phyloP scores from a whole-genome alignment of 2,797 vertebrate genomes.

The Knipowitschia caucasica region DNA sequence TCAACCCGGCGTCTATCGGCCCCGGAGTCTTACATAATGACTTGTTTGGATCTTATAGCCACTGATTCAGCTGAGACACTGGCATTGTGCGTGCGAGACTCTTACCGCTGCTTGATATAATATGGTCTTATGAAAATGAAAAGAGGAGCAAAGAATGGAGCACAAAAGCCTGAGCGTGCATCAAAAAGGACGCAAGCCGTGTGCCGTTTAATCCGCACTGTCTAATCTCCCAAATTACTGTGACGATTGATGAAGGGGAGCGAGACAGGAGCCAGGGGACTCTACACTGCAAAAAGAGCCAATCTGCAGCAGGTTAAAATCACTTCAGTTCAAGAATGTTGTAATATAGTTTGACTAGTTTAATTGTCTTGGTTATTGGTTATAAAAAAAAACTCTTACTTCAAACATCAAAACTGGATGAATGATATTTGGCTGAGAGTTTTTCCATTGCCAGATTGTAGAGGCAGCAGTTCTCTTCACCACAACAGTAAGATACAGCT shows the following conservation, averaged over 20 bases:
- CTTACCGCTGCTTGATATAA: conserved; percentile 63
- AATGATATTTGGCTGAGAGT: no score
- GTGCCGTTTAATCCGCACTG: conserved; percentile 61
- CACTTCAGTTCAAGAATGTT: background rate
- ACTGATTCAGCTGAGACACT: conserved; percentile 46
- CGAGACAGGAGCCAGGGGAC: conserved; percentile 40
- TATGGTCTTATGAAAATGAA: conserved; percentile 63
- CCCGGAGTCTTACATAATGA: conserved; percentile 69
- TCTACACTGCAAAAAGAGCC: conserved; percentile 4
- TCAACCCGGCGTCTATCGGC: conserved; percentile 10
- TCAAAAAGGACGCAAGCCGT: conserved; percentile 59
- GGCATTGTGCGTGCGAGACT: conserved; percentile 55
- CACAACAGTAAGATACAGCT: no score
- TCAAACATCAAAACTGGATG: no score
- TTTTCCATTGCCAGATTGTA: no score
- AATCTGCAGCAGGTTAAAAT: background rate
- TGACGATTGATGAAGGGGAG: conserved; percentile 66
- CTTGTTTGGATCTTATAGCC: conserved; percentile 45
- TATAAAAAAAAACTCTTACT: no score
- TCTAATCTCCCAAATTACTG: conserved; percentile 74
- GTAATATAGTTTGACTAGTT: background rate
- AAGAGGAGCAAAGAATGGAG: conserved; percentile 60
- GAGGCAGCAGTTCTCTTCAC: no score
- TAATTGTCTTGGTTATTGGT: no score
- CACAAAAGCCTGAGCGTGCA: conserved; percentile 59